phyloP scores from a whole-genome alignment of 2,113 vertebrate species.

The Ardeotis arabs region DNA sequence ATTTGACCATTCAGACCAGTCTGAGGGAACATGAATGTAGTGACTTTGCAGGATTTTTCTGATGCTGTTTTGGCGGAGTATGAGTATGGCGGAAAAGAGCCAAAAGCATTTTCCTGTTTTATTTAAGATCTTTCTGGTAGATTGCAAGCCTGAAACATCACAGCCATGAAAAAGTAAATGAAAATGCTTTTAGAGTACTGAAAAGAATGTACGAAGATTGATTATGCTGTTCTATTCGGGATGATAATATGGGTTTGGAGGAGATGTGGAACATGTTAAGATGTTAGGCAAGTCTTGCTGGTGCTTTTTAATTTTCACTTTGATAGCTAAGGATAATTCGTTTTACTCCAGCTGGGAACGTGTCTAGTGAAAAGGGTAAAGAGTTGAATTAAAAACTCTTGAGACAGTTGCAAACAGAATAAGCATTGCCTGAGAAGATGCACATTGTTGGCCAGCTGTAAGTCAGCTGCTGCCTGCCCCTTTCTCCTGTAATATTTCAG shows the following conservation, averaged over 20 bases:
- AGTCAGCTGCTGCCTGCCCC: background rate
- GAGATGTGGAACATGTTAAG: background rate
- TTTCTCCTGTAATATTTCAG: background rate
- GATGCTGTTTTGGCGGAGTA: background rate
- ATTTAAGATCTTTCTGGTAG: background rate
- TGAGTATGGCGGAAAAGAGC: background rate
- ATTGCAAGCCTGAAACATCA: background rate
- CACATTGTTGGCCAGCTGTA: background rate
- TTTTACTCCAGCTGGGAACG: background rate
- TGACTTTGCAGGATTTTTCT: background rate
- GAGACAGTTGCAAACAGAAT: background rate
- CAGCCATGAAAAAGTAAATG: background rate
- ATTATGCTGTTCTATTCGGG: background rate
- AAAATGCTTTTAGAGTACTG: background rate
- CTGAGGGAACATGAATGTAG: background rate
- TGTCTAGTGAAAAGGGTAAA: constrained; percentile 15
- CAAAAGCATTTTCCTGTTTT: background rate
- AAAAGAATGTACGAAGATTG: background rate
- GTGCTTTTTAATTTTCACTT: constrained; percentile 34
- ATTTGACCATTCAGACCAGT: background rate
- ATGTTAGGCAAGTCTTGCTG: background rate
- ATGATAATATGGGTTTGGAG: background rate
- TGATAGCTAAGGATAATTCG: constrained; percentile 23
- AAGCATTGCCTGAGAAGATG: background rate
- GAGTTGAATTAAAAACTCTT: constrained; percentile 8